Conservation (phyloP, 2,888 invertebrate species). For the Pocota personata region DNA sequence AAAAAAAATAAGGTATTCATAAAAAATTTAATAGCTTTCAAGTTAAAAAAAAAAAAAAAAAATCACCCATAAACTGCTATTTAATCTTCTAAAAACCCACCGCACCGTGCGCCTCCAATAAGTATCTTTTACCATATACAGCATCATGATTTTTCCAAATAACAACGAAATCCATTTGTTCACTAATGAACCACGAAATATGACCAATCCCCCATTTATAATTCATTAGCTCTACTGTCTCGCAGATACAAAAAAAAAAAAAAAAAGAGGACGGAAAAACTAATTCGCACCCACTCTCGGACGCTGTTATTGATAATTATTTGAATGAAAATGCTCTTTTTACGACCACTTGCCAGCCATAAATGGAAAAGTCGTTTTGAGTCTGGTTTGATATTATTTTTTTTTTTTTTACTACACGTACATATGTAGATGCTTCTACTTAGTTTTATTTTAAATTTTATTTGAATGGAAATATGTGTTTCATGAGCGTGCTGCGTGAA, state of each 20-base stretch:
- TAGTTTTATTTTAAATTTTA: neutral
- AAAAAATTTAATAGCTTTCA: constrained; percentile 36
- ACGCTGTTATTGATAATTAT: constrained; percentile 1
- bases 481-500: neutral
- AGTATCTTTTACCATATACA: constrained; percentile 14
- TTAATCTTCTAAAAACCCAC: constrained; percentile 9
- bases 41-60: neutral
- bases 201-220: constrained; percentile 56
- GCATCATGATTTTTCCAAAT: constrained; percentile 7
- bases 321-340: constrained; percentile 24
- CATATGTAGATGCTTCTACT: neutral
- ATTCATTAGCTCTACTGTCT: constrained; percentile 56
- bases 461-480: neutral
- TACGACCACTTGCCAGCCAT: constrained; percentile 28
- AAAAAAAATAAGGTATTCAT: constrained; percentile 7
- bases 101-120: neutral
- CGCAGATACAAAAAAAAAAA: neutral
- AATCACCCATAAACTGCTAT: neutral
- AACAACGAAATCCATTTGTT: constrained; percentile 38
- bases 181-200: constrained; percentile 69
- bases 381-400: neutral
- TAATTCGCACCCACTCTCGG: constrained; percentile 30
- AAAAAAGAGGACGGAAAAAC: neutral
- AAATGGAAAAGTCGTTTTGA: constrained; percentile 26
- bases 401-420: neutral